A percentile compares a stretch with the other conserved stretches of the same genome.
Evolutionary conservation across 2,113 vertebrate genomes (phyloP).

Genomic region (Embiotoca jacksoni): DNA sequence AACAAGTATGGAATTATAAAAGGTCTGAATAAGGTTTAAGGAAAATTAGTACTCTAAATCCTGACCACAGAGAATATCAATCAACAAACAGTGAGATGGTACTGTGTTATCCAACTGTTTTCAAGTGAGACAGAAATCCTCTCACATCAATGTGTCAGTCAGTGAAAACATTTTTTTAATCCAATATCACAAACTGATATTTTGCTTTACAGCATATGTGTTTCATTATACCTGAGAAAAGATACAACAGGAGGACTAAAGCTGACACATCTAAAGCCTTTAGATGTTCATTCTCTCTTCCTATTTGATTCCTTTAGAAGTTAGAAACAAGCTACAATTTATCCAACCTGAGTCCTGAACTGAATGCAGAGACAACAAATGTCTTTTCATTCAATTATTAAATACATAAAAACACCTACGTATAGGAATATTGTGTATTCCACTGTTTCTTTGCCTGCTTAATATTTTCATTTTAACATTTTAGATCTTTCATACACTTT

Average conservation of each 20-base stretch:
- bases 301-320: conserved; percentile 13
- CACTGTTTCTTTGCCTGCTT: too few species aligned
- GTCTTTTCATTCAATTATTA: too few species aligned
- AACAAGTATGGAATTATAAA: conserved; percentile 63
- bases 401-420: too few species aligned
- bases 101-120: not conserved
- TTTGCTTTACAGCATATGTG: not conserved
- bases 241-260: not conserved
- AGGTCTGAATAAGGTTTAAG: conserved; percentile 47
- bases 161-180: not conserved
- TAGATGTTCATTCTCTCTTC: not conserved
- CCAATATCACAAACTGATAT: not conserved
- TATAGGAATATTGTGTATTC: too few species aligned
- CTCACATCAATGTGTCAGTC: not conserved
- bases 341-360: not conserved
- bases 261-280: conserved; percentile 11
- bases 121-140: not conserved
- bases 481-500: too few species aligned
- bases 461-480: too few species aligned
- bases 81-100: conserved; percentile 27
- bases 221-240: conserved; percentile 39
- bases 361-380: not conserved
- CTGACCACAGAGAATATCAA: conserved; percentile 18
- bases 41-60: conserved; percentile 39
- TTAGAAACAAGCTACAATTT: not conserved